A percentile compares a stretch with the other conserved stretches of the same genome.
Evolutionary conservation across 2,113 vertebrate species (phyloP).

Genomic region (Solenodon paradoxus): DNA sequence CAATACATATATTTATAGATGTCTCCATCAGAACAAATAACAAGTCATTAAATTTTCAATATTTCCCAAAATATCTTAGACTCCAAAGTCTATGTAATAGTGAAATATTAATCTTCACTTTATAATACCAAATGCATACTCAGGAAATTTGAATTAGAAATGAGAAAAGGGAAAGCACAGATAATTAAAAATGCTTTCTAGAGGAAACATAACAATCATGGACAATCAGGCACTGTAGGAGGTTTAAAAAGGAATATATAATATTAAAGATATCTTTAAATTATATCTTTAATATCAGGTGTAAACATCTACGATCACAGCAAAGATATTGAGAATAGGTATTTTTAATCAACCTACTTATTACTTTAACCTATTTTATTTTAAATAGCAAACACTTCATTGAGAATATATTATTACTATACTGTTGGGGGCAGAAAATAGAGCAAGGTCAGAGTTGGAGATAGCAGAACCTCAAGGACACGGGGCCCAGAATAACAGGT

Average conservation of each 20-base stretch:
- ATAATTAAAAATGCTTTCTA: not conserved
- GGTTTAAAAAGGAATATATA: not conserved
- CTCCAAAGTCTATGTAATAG: not conserved
- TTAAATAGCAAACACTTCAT: not conserved
- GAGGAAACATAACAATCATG: not conserved
- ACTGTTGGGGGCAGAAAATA: no score
- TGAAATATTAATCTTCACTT: not conserved
- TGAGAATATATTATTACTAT: conserved; percentile 10
- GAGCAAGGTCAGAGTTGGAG: no score
- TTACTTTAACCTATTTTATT: not conserved
- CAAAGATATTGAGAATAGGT: not conserved
- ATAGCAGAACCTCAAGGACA: no score
- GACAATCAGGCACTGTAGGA: not conserved
- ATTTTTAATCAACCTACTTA: not conserved
- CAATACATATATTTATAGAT: not conserved
- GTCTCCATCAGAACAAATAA: not conserved
- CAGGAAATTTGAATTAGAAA: not conserved
- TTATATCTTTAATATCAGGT: not conserved
- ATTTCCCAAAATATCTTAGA: not conserved
- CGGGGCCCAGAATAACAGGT: no score
- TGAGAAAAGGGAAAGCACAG: not conserved
- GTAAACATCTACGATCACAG: not conserved
- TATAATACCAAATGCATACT: not conserved
- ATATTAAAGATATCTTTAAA: no score
- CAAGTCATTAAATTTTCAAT: not conserved